Evolutionary conservation across 2,797 vertebrate species (phyloP).

Genomic region (Anolis apletophallus): DNA sequence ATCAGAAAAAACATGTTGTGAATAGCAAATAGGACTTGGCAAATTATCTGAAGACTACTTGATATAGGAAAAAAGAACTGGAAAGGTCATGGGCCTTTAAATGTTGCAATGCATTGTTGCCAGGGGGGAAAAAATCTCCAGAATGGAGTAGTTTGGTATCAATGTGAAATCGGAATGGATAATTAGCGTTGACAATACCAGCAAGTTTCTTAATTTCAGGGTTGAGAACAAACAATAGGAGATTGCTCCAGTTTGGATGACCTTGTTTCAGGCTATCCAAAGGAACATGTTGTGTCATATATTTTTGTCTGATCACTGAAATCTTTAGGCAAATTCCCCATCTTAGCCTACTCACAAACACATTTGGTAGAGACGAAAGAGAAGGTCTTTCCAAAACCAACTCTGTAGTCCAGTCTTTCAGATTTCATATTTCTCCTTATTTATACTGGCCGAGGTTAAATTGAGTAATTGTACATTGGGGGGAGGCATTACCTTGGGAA

Average conservation of each 20-base stretch:
- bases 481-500: too few relatives aligned
- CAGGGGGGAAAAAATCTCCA: background rate
- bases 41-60: constrained; percentile 31
- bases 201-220: background rate
- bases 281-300: too few relatives aligned
- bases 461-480: background rate
- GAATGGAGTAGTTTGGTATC: background rate
- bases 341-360: too few relatives aligned
- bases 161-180: background rate
- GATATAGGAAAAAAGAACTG: constrained; percentile 19
- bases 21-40: constrained; percentile 38
- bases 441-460: background rate
- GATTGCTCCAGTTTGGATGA: background rate
- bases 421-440: background rate
- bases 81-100: constrained; percentile 30
- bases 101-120: constrained; percentile 15
- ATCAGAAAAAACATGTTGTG: constrained; percentile 45
- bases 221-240: background rate
- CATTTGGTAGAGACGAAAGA: too few relatives aligned
- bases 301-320: too few relatives aligned
- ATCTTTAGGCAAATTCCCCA: too few relatives aligned
- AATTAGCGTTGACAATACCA: background rate
- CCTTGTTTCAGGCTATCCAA: too few relatives aligned
- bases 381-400: background rate
- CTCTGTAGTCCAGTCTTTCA: background rate